phyloP scores from a whole-genome alignment of 2,888 invertebrate genomes.

The Ctenicera cuprea region DNA sequence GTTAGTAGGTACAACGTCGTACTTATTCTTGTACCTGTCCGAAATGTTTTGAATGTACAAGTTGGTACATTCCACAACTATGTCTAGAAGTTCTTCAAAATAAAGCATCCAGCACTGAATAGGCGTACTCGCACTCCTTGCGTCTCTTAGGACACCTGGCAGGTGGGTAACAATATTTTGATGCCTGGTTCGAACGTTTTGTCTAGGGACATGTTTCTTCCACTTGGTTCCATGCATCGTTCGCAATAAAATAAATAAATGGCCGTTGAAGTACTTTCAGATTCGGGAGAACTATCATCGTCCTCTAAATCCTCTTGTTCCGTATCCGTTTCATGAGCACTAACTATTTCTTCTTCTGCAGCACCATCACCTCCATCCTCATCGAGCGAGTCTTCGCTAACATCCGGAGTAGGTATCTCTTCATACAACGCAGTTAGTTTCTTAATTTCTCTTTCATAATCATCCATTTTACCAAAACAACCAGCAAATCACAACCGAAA shows the following conservation, averaged over 20 bases:
- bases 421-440: conserved; percentile 21
- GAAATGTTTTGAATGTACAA: conserved; percentile 16
- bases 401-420: conserved; percentile 32
- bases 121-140: conserved; percentile 16
- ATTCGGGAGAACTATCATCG: not conserved
- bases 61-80: conserved; percentile 32
- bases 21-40: conserved; percentile 18
- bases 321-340: conserved; percentile 24
- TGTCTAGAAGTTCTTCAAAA: not conserved
- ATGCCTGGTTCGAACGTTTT: conserved; percentile 22
- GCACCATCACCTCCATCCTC: conserved; percentile 9
- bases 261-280: too few species aligned
- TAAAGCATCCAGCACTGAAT: conserved; percentile 28
- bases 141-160: not conserved
- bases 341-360: conserved; percentile 26
- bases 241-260: too few species aligned
- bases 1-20: conserved; percentile 20
- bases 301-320: conserved; percentile 32
- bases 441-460: conserved; percentile 21
- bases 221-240: conserved; percentile 22
- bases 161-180: conserved; percentile 30
- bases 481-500: conserved; percentile 33
- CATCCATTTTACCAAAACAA: conserved; percentile 29
- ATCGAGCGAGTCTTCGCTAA: conserved; percentile 16
- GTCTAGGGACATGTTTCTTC: conserved; percentile 19